phyloP scores from a whole-genome alignment of 2,797 vertebrate species.

The Chrosomus eos region DNA sequence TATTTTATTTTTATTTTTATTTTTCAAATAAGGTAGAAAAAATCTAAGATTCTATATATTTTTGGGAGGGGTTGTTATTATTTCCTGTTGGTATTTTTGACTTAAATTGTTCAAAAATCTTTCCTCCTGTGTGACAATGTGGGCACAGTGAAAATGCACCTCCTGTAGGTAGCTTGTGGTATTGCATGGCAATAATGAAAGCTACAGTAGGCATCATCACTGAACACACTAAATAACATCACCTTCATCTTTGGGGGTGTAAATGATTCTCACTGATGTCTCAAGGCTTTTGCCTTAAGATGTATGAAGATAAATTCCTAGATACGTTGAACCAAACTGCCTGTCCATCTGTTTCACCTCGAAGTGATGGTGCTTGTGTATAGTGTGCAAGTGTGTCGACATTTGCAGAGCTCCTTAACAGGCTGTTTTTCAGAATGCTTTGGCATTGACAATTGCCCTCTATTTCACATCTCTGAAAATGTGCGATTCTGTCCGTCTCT shows the following conservation, averaged over 20 bases:
- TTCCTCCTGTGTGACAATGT: background rate
- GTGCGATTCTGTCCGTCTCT: conserved; percentile 33
- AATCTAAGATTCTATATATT: background rate
- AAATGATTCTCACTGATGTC: conserved; percentile 32
- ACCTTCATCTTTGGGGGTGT: background rate
- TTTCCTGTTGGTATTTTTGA: background rate
- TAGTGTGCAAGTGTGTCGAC: background rate
- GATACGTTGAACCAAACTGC: background rate
- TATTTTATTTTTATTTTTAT: background rate
- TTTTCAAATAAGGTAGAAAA: background rate
- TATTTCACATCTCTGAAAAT: conserved; percentile 41
- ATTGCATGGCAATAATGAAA: background rate
- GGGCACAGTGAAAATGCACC: background rate
- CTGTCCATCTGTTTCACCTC: conserved; percentile 44
- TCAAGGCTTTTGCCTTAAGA: conserved; percentile 19
- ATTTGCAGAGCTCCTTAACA: conserved; percentile 42
- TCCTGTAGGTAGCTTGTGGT: conserved; percentile 3
- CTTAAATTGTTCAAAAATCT: background rate
- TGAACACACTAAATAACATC: background rate
- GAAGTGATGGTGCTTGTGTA: conserved; percentile 24
- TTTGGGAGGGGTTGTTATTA: background rate
- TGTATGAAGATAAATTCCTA: conserved; percentile 1
- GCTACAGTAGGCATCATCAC: background rate
- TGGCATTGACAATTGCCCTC: conserved; percentile 49
- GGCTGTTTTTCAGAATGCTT: conserved; percentile 42